Evolutionary conservation across 2,888 invertebrate genomes (phyloP), one percentile per base, ranked within the genome.

Genomic region (Diaperis boleti): DNA sequence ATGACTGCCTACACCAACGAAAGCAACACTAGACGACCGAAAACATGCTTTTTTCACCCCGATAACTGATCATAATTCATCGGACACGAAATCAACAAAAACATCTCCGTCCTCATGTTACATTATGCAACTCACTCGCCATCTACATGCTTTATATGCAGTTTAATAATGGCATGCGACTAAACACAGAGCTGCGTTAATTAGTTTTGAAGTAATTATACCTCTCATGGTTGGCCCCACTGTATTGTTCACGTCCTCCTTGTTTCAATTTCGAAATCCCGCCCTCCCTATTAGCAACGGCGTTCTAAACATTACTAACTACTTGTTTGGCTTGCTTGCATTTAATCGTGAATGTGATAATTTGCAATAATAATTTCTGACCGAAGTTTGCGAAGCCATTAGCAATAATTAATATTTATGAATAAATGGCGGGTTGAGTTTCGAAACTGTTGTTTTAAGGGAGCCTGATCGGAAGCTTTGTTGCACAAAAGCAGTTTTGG

Each of bases 171-270:
- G 26, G 41, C 47, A 50, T 44, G 60, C 44, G 42, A 52, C 52
- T 44, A 35, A 52, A 60, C 52, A 52, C 44, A 44, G 52, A 44
- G n/a, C 70, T 72, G 72, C 75, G 72, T 74, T 78, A 78, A 78
- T 78, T 78, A 78, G 76, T 78, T 76, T 71, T 72, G 72, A 77
- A 77, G 77, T 78, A 78, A 78, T 78, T 78, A 78, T 74, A 72
- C 70, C 73, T 71, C 76, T 75, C 73, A 76, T 69, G 75, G 76
- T 74, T 71, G 73, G 73, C 74, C 75, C 74, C 74, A 75, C 72
- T 68, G 72, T 72, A 75, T 72, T 75, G 74, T 74, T 69, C 70
- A 59, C 66, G 68, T 71, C 68, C 72, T 76, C 69, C 60, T 67
- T 70, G 74, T 72, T 71, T 73, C 71, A 75, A 75, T 75, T 76